Evolutionary conservation across 2,888 invertebrate species (phyloP), one percentile per base, ranked within the genome.

Genomic region (Macaria liturata): DNA sequence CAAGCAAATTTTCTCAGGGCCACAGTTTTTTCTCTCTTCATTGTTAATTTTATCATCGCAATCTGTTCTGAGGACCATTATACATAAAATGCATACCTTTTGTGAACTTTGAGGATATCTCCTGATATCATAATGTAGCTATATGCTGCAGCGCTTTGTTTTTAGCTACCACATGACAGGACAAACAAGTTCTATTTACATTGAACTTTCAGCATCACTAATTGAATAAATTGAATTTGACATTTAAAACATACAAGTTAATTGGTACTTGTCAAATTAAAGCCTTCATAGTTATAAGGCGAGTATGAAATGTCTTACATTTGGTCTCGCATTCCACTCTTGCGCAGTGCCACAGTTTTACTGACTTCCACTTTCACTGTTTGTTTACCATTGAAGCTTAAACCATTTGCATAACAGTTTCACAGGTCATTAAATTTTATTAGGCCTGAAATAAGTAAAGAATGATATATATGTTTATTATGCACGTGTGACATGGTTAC

Each of bases 1-100:
- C 68, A 76, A 67, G 70, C 71, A 71, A 76, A 76, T 78, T 74
- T 77, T 80, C 77, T 83, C 83, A 83, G 74, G 82, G 80, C 69
- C 80, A 75, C 66, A 63, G 65, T 74, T 78, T 72, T 74, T 67
- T 62, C 69, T 74, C 67, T 71, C 71, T 70, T 66, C 74, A 73
- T 77, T 76, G 68, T 68, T 68, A 57, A 64, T 66, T 39, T 62
- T 59, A 64, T 54, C 72, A 68, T 67, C 67, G 54, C 57, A 51
- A 68, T 68, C 66, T 52, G 62, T 60, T 64, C 50, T 62, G 62
- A 62, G 59, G 59, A 60, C 55, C 49, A 52, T 56, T 56, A 59
- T 49, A 55, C 39, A 51, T 48, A 51, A 43, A 9, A 7, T 45
- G 30, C 3, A 30, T 42, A 49, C 39, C 47, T 47, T 59, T 48